Base-by-base conservation (phyloP, 2,797 vertebrate genomes). In the Vireo griseus region DNA sequence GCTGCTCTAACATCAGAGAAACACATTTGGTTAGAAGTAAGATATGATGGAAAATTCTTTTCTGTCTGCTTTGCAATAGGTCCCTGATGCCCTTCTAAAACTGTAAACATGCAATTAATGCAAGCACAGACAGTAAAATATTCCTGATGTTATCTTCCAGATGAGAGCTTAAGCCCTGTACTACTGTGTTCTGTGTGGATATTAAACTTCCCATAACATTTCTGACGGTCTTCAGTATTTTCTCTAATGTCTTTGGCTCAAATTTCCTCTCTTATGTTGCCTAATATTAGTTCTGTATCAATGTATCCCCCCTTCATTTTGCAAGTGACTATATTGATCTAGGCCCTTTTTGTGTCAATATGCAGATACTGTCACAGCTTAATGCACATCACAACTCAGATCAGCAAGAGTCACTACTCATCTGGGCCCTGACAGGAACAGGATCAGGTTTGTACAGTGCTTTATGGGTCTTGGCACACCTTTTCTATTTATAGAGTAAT, bases 51-150 rank as follows among this genome's bases (percentile, higher is more conserved):
- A 73, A 42, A 62, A 92, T 86, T 95, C 40, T 66, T 86, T 97
- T 86, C 47, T 63, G 14, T 59, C 82, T 87, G 75, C 73, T 94
- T 94, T 94, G 94, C 4, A 1, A 84, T 86, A 52, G 58, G 51
- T 72, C 81, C 55, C 82, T 58, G 33, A 22, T 85, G 82, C 45
- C 83, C 47, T 94, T 92, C 82, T 84, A 55, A 92, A 87, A 92
- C 79, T 48, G 63, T 86, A 95, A 95, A 85, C 69, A 74, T 6
- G 11, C 78, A 93, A 93, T 94, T 95, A 96, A 83, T 77, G 50
- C 68, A 95, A 93, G 73, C 66, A 73, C 51, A 78, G 22, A 25
- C 16, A 81, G n/a, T 65, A 63, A 94, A 96, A 91, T 88, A 90
- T 79, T 88, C 61, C 71, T 67, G 72, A 77, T 9, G 2, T 86